Conservation (phyloP, 2,888 invertebrate species). For the Mycogona germanica region DNA sequence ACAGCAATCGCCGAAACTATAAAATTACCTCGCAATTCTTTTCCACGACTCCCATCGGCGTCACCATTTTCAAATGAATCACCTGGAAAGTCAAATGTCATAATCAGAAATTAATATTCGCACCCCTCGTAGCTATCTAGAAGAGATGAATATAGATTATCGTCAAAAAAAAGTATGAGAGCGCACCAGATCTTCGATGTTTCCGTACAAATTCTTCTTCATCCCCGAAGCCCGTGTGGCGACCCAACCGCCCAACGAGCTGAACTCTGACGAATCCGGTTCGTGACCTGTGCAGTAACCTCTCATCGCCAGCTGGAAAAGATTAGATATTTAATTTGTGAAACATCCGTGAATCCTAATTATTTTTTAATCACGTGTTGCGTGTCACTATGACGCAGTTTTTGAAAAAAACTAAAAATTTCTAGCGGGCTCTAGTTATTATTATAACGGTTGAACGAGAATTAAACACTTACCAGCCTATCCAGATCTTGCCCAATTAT, state of each 20-base stretch:
- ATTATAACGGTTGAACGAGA: not conserved
- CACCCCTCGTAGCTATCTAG: too few relatives aligned
- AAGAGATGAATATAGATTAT: too few relatives aligned
- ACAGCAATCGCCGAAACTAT: not conserved
- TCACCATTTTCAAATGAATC: slow-evolving; percentile 79
- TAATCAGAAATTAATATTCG: not conserved
- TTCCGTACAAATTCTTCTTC: slow-evolving; percentile 98
- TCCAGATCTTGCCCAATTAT: slow-evolving; percentile 93
- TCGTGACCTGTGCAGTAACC: slow-evolving; percentile 91
- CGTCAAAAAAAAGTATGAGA: too few relatives aligned
- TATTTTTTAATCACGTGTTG: too few relatives aligned
- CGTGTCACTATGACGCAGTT: too few relatives aligned
- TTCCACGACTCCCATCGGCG: slow-evolving; percentile 68
- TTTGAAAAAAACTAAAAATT: not conserved
- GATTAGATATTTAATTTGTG: too few relatives aligned
- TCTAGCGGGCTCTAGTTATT: slow-evolving; percentile 6
- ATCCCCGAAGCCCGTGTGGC: slow-evolving; percentile 95
- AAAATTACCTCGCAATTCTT: slow-evolving; percentile 51
- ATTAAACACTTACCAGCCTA: slow-evolving; percentile 36
- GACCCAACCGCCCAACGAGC: slow-evolving; percentile 89
- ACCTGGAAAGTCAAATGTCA: slow-evolving; percentile 37
- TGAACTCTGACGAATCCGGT: slow-evolving; percentile 96
- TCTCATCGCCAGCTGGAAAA: slow-evolving; percentile 51
- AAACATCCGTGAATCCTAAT: too few relatives aligned
- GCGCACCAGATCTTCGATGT: slow-evolving; percentile 74